phyloP scores from a whole-genome alignment of 2,888 invertebrate species.

The Apotomis betuletana region DNA sequence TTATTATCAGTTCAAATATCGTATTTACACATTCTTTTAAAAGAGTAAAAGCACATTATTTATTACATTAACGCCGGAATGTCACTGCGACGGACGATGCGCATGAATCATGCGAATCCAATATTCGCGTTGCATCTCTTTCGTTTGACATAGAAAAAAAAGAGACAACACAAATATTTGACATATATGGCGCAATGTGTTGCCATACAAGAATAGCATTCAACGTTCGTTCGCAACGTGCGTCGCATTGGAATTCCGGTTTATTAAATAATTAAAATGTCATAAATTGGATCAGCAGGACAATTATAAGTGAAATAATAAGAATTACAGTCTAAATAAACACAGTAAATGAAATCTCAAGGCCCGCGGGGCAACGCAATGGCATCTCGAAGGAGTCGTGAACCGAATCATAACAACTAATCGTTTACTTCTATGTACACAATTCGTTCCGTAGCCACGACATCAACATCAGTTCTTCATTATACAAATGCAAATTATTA shows the following conservation, averaged over 20 bases:
- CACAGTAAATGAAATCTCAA: constrained; percentile 70
- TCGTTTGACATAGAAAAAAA: too few species aligned
- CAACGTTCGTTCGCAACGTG: neutral
- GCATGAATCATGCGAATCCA: neutral
- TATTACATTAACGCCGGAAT: constrained; percentile 59
- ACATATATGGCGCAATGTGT: too few species aligned
- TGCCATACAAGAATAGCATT: neutral
- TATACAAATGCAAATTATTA: constrained; percentile 65
- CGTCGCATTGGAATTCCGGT: constrained; percentile 11
- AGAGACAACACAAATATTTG: too few species aligned
- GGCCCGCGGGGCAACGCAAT: constrained; percentile 49
- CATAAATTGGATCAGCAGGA: constrained; percentile 60
- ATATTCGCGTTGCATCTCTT: too few species aligned
- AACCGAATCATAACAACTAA: constrained; percentile 59
- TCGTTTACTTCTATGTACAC: constrained; percentile 57
- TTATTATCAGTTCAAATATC: constrained; percentile 85
- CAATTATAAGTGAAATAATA: constrained; percentile 61
- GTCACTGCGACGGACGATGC: neutral
- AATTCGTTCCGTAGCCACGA: constrained; percentile 53
- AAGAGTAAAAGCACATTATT: constrained; percentile 82
- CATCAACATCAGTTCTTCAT: constrained; percentile 58
- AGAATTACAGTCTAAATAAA: constrained; percentile 55
- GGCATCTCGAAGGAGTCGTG: constrained; percentile 69
- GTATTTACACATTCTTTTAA: constrained; percentile 83
- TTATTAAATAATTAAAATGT: constrained; percentile 58